Percentiles rank a stretch among this genome's conserved stretches.
Conservation (phyloP, 2,888 invertebrate species). For the Lamellibrachia satsuma region DNA sequence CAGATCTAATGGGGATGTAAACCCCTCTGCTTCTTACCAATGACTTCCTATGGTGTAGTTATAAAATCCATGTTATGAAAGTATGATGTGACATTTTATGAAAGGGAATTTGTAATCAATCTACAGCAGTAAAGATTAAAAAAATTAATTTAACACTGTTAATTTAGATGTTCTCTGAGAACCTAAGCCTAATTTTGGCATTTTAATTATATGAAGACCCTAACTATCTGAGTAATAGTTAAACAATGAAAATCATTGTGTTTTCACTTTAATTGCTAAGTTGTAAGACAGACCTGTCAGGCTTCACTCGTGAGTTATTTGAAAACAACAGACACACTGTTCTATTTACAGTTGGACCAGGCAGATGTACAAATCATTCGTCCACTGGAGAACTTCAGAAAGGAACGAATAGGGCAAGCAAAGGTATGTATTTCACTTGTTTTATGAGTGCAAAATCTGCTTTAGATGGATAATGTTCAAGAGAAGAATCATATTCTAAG, state of each 20-base stretch:
- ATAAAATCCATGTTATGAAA: no score
- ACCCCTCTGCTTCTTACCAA: not conserved
- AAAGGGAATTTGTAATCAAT: no score
- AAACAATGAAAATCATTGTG: no score
- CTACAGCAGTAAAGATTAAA: no score
- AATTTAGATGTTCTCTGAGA: no score
- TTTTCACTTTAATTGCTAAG: not conserved
- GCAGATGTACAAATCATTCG: conserved; percentile 92
- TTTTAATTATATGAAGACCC: no score
- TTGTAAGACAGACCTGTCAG: not conserved
- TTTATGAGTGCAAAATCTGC: not conserved
- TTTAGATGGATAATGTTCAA: not conserved
- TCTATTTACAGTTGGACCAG: conserved; percentile 80
- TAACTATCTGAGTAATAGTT: no score
- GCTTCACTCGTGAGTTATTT: not conserved
- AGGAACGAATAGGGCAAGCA: conserved; percentile 92
- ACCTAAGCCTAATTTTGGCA: no score
- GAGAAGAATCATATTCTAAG: not conserved
- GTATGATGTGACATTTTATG: no score
- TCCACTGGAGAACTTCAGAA: conserved; percentile 91
- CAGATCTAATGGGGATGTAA: not conserved
- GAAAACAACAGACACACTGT: not conserved
- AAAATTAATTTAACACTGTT: no score
- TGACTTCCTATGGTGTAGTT: no score
- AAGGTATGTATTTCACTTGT: conserved; percentile 73